Percentiles rank a stretch among this genome's conserved stretches.
Conservation (phyloP, 2,113 vertebrate species). For the Anarrhichthys ocellatus region DNA sequence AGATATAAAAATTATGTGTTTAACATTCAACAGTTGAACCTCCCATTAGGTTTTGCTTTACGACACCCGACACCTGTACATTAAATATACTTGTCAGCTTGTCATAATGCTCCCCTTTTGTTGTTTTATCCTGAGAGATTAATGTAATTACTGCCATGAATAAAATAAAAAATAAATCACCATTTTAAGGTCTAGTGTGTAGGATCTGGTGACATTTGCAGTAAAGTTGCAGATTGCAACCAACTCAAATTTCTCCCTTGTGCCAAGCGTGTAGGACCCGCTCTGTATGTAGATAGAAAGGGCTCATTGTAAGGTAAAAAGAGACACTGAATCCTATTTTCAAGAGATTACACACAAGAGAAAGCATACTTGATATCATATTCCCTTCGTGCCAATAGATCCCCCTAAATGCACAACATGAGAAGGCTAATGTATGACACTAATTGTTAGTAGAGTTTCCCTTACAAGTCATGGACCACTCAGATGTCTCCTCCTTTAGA, state of each 20-base stretch:
- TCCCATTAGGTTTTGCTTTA: background rate
- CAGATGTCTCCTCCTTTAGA: background rate
- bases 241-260: background rate
- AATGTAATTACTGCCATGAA: background rate
- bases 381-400: background rate
- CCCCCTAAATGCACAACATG: background rate
- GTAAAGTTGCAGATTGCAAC: background rate
- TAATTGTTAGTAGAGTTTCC: background rate
- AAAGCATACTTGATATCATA: background rate
- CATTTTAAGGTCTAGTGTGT: background rate
- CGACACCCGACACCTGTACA: background rate
- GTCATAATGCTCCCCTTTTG: background rate
- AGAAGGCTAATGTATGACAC: background rate
- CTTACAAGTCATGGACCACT: background rate
- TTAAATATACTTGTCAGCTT: background rate
- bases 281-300: no score
- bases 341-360: background rate
- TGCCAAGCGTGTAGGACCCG: background rate
- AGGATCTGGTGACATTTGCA: background rate
- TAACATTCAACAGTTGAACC: background rate
- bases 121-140: background rate
- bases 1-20: background rate
- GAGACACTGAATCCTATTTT: background rate
- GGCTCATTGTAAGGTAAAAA: background rate
- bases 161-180: background rate